Percentiles rank a stretch among this genome's conserved stretches.
These are phyloP conservation scores for Protomyctophum bolini DNA, from an alignment of 2,113 vertebrate species.

Conservation along the genomic window DNA sequence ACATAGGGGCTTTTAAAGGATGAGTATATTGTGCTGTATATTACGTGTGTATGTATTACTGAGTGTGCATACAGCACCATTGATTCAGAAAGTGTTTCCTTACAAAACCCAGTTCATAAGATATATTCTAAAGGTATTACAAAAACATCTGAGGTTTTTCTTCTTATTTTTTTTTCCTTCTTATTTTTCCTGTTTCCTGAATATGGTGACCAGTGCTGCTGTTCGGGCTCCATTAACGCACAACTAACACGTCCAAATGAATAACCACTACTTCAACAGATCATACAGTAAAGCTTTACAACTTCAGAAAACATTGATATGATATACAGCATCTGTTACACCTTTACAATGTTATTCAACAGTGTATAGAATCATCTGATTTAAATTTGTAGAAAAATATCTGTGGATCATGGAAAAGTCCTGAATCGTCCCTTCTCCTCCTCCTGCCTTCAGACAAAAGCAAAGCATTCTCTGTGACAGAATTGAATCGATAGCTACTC, in stretches of 20 bases:
- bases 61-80: slow-evolving; percentile 75
- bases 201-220: slow-evolving; percentile 77
- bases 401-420: slow-evolving; percentile 79
- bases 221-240: slow-evolving; percentile 65
- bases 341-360: slow-evolving; percentile 80
- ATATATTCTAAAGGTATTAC: slow-evolving; percentile 78
- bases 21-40: slow-evolving; percentile 73
- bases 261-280: slow-evolving; percentile 76
- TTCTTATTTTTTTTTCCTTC: slow-evolving; percentile 28
- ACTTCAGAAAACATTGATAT: slow-evolving; percentile 75
- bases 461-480: slow-evolving; percentile 74
- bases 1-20: slow-evolving; percentile 38
- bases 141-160: slow-evolving; percentile 77
- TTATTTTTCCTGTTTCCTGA: slow-evolving; percentile 63
- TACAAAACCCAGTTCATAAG: slow-evolving; percentile 78
- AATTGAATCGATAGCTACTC: slow-evolving; percentile 70
- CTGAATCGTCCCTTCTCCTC: slow-evolving; percentile 77
- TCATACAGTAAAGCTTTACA: slow-evolving; percentile 75
- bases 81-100: slow-evolving; percentile 76
- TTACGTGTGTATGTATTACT: slow-evolving; percentile 67
- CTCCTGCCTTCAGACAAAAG: slow-evolving; percentile 69
- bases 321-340: slow-evolving; percentile 78
- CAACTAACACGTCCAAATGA: slow-evolving; percentile 69
- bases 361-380: slow-evolving; percentile 82
- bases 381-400: slow-evolving; percentile 83